Evolutionary conservation across 1,140 invertebrate species (phyloP).

Genomic region (Trichonephila inaurata): DNA sequence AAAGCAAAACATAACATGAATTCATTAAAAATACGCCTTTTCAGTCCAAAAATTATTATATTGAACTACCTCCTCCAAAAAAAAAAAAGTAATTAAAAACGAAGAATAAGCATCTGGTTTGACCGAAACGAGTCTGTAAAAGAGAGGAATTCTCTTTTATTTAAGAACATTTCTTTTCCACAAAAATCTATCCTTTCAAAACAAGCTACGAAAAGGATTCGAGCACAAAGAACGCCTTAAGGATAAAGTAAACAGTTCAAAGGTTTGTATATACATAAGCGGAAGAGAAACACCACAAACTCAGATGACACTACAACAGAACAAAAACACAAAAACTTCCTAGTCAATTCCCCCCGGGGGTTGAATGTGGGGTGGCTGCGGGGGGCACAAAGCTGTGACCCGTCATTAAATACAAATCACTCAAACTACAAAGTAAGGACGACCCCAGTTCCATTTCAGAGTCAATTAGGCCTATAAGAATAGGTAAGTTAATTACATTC

Average conservation of each 20-base stretch:
- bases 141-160: too few relatives aligned
- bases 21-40: too few relatives aligned
- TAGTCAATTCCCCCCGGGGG: neutral
- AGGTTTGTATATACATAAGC: neutral
- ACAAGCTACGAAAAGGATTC: too few relatives aligned
- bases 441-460: neutral
- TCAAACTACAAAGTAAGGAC: neutral
- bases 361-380: neutral
- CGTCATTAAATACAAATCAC: neutral
- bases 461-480: neutral
- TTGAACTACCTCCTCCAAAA: too few relatives aligned
- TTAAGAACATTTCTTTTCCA: too few relatives aligned
- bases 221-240: neutral
- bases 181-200: too few relatives aligned
- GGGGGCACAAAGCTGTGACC: too few relatives aligned
- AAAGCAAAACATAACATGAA: too few relatives aligned
- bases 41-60: too few relatives aligned
- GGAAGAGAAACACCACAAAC: neutral
- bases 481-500: neutral
- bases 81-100: too few relatives aligned
- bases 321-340: neutral
- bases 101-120: too few relatives aligned
- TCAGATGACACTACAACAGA: neutral
- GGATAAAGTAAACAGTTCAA: neutral
- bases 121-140: too few relatives aligned